Evolutionary conservation across 37 sponge, comb jelly and placozoan genomes (phyloP).

Genomic region (Axinella damicornis): DNA sequence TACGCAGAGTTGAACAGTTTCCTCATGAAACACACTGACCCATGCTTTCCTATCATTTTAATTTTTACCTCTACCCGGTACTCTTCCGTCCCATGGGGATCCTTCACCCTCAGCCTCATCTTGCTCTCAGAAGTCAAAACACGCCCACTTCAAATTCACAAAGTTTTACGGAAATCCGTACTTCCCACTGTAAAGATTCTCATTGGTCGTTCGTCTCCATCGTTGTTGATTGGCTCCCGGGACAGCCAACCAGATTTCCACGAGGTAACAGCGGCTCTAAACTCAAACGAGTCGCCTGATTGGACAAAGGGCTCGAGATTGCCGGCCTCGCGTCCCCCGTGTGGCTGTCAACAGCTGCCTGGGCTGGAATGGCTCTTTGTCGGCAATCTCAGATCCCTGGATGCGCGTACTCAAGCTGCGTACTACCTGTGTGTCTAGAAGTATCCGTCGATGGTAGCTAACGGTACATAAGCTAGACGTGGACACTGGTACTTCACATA

Average conservation of each 20-base stretch:
- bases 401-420: too few species aligned
- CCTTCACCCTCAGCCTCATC: neutral
- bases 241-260: conserved; percentile 51
- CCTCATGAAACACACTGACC: too few species aligned
- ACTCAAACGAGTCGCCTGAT: neutral
- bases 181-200: neutral
- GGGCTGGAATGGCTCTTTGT: neutral
- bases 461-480: too few species aligned
- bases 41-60: too few species aligned
- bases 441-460: too few species aligned
- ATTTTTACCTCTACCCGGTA: neutral
- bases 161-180: conserved; percentile 2
- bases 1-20: neutral
- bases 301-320: neutral
- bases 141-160: neutral
- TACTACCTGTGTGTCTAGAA: too few species aligned
- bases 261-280: neutral
- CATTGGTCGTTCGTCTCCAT: neutral
- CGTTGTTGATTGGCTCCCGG: conserved; percentile 24
- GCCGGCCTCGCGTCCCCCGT: neutral
- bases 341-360: neutral
- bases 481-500: too few species aligned
- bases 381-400: too few species aligned
- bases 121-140: neutral
- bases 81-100: neutral